These are phyloP conservation scores for Acanthaster planci DNA, from an alignment of 35 echinoderm and acorn worm species.

Conservation along the genomic window DNA sequence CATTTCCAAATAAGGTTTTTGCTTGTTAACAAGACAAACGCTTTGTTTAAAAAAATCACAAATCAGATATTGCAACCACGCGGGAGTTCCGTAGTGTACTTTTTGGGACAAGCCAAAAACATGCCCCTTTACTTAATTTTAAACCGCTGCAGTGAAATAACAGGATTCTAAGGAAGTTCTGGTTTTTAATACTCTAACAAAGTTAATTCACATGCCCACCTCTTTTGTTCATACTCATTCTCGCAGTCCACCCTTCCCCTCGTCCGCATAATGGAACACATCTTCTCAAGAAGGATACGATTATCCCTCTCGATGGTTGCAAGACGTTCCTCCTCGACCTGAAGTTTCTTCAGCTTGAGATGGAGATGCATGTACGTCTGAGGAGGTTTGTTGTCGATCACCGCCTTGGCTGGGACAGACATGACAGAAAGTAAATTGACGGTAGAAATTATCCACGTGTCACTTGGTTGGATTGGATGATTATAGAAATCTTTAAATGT, in stretches of 20 bases:
- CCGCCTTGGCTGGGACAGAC: conserved; percentile 61
- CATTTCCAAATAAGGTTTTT: too few species aligned
- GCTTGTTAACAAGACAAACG: too few species aligned
- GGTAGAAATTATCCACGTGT: too few species aligned
- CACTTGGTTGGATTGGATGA: too few species aligned
- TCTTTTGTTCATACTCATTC: conserved; percentile 95
- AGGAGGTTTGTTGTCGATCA: conserved; percentile 92
- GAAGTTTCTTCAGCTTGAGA: conserved; percentile 95
- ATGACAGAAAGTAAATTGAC: background rate
- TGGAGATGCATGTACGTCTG: conserved; percentile 97
- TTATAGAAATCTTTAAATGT: too few species aligned
- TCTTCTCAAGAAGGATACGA: conserved; percentile 93
- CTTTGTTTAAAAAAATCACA: too few species aligned
- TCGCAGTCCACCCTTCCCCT: conserved; percentile 83
- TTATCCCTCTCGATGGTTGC: conserved; percentile 95
- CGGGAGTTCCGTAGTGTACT: too few species aligned
- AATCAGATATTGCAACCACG: too few species aligned
- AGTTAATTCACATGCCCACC: conserved; percentile 25
- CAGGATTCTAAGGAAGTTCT: too few species aligned
- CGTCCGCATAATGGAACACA: conserved; percentile 96
- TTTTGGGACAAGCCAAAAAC: too few species aligned
- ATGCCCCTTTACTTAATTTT: too few species aligned
- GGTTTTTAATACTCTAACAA: background rate
- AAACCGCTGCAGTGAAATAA: too few species aligned
- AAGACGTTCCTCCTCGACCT: conserved; percentile 95